Base-by-base conservation (phyloP, 2,888 invertebrate genomes). In the Hedya salicella region DNA sequence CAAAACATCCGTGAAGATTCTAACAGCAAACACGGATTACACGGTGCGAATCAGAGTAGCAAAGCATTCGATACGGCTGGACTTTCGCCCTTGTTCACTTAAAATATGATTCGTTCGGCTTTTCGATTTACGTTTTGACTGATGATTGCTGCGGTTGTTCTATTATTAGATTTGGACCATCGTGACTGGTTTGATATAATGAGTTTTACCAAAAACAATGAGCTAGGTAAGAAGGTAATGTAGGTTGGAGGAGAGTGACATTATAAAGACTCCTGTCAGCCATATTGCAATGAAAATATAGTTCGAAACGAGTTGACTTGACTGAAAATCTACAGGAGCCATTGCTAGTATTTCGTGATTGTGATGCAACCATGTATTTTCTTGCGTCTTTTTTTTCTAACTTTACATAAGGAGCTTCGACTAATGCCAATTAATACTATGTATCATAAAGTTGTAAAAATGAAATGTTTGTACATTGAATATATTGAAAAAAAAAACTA, bases 1-100 rank as follows among this genome's bases (percentile, higher is more conserved):
- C 83, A 89, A 89, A 88, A 87, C 81, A 81, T 79, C 89, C 89
- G 86, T 89, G 89, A 87, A 88, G 85, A 83, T 78, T 80, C 77
- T 80, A 83, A 87, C 86, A 86, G 86, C 89, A 92, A 92, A 92
- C 90, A 92, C 77, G 78, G 79, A 91, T 92, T 91, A 89, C 86
- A 91, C 82, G 91, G 78, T 68, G 71, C 73, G 74, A 79, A 85
- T 85, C 81, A 73, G 82, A 77, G 81, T 86, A 85, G 82, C 83
- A 80, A 81, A 78, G 74, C 79, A 88, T 88, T 88, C 80, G 83
- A 78, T 81, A 79, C 75, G 83, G 85, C 78, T 74, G 70, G 83
- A 75, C 73, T 75, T 36, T 71, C 74, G 49, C 11, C 40, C 49
- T 25, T 49, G 56, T 62, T 39, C 32, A 17, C 14, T 62, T 40